Percentiles rank a stretch among this genome's conserved stretches.
These are phyloP conservation scores for Diploptera punctata DNA, from an alignment of 2,888 invertebrate genomes.

Conservation along the genomic window DNA sequence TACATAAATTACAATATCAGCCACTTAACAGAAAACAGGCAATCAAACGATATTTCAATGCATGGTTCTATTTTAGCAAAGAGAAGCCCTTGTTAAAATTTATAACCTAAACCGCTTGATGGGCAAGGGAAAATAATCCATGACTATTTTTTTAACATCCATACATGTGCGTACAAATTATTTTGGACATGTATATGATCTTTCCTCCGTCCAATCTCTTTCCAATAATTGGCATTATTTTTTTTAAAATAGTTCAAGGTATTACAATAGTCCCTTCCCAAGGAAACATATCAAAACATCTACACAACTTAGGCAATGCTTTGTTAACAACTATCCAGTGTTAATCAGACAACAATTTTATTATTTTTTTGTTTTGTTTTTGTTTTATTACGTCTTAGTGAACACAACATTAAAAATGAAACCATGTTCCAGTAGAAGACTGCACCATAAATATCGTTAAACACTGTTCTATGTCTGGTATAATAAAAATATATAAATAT, in stretches of 20 bases:
- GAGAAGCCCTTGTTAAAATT: conserved; percentile 5
- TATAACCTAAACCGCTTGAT: not conserved
- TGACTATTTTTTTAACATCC: not conserved
- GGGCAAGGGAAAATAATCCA: not conserved
- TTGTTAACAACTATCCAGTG: conserved; percentile 29
- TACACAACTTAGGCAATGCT: conserved; percentile 37
- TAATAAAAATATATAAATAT: conserved; percentile 39
- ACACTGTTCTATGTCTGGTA: conserved; percentile 28
- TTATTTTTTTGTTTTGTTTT: not conserved
- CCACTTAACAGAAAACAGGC: conserved; percentile 13
- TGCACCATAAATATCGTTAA: conserved; percentile 17
- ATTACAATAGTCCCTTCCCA: not conserved
- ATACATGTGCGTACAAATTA: conserved; percentile 4
- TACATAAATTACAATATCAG: conserved; percentile 16
- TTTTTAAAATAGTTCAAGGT: conserved; percentile 13
- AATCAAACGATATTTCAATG: not conserved
- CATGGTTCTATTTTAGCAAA: not conserved
- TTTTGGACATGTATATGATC: not conserved
- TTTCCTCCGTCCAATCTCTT: not conserved
- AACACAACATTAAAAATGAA: conserved; percentile 37
- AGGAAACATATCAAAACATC: conserved; percentile 34
- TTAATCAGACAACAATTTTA: conserved; percentile 32
- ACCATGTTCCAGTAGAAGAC: conserved; percentile 13
- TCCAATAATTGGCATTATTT: conserved; percentile 18
- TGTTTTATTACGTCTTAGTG: conserved; percentile 9